phyloP scores from a whole-genome alignment of 2,888 invertebrate genomes.

The Leucophora obtusa region DNA sequence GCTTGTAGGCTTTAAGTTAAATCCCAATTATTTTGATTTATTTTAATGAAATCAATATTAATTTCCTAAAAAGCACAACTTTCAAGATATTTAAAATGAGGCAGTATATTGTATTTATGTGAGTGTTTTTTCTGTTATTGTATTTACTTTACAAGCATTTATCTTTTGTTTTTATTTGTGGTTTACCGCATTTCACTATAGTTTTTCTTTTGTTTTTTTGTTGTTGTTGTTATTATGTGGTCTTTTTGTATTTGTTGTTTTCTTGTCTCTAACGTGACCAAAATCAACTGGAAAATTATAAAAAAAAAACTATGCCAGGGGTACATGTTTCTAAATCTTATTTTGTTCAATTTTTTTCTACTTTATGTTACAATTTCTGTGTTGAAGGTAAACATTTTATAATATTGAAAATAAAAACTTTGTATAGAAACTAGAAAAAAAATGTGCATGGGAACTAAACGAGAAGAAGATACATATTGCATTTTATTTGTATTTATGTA shows the following conservation, averaged over 20 bases:
- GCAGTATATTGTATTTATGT: too few relatives aligned
- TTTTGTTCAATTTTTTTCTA: constrained; percentile 47
- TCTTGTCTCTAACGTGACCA: constrained; percentile 63
- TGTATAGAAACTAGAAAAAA: constrained; percentile 18
- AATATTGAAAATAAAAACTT: constrained; percentile 38
- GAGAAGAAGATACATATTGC: constrained; percentile 41
- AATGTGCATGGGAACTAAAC: constrained; percentile 26
- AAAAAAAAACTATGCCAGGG: constrained; percentile 63
- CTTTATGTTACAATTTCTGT: constrained; percentile 52
- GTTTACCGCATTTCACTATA: constrained; percentile 56
- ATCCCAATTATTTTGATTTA: too few relatives aligned
- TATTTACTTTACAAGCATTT: constrained; percentile 66
- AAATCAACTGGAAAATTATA: constrained; percentile 56
- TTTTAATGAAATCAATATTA: too few relatives aligned
- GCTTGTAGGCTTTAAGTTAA: too few relatives aligned
- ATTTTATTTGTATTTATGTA: constrained; percentile 45
- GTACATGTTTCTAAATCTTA: constrained; percentile 58
- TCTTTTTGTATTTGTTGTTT: constrained; percentile 28
- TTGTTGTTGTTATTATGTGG: constrained; percentile 27
- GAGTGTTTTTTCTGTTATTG: constrained; percentile 28
- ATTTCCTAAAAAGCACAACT: too few relatives aligned
- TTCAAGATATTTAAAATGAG: too few relatives aligned
- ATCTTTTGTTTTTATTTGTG: constrained; percentile 59
- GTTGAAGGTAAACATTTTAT: constrained; percentile 61
- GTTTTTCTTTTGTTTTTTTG: constrained; percentile 28